phyloP scores from a whole-genome alignment of 2,888 invertebrate genomes.

The Gnatocerus cornutus region DNA sequence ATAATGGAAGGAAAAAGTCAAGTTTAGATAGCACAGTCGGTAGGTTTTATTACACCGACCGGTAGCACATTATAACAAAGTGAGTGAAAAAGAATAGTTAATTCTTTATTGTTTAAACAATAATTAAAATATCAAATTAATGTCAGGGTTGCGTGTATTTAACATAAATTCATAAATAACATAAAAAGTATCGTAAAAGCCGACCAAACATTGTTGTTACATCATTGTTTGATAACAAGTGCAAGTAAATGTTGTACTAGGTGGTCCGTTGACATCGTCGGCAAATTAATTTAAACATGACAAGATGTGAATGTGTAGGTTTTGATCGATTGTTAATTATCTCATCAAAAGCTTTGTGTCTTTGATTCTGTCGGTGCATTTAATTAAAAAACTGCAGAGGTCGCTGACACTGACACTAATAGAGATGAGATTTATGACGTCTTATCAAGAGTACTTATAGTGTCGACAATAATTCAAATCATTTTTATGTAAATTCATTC shows the following conservation, averaged over 20 bases:
- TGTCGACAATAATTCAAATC: background rate
- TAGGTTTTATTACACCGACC: background rate
- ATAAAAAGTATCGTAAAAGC: background rate
- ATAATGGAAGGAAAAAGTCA: slow-evolving; percentile 8
- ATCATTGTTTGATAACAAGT: slow-evolving; percentile 7
- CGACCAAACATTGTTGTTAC: slow-evolving; percentile 12
- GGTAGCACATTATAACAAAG: slow-evolving; percentile 8
- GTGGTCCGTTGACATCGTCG: background rate
- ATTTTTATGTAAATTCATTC: slow-evolving; percentile 18
- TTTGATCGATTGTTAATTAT: background rate
- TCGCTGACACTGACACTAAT: slow-evolving; percentile 21
- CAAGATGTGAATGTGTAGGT: background rate
- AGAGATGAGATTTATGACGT: slow-evolving; percentile 13
- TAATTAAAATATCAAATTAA: slow-evolving; percentile 13
- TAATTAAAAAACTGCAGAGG: slow-evolving; percentile 1
- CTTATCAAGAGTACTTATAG: slow-evolving; percentile 8
- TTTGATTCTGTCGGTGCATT: background rate
- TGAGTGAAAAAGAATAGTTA: background rate
- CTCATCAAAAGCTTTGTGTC: background rate
- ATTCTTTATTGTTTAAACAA: background rate
- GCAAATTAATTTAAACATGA: background rate
- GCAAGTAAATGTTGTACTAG: background rate
- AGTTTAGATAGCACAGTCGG: slow-evolving; percentile 13
- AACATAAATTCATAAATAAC: slow-evolving; percentile 7
- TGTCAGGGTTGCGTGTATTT: slow-evolving; percentile 27